Percentiles rank a stretch among this genome's conserved stretches.
Conservation (phyloP, 2,888 invertebrate species). For the Pocota personata region DNA sequence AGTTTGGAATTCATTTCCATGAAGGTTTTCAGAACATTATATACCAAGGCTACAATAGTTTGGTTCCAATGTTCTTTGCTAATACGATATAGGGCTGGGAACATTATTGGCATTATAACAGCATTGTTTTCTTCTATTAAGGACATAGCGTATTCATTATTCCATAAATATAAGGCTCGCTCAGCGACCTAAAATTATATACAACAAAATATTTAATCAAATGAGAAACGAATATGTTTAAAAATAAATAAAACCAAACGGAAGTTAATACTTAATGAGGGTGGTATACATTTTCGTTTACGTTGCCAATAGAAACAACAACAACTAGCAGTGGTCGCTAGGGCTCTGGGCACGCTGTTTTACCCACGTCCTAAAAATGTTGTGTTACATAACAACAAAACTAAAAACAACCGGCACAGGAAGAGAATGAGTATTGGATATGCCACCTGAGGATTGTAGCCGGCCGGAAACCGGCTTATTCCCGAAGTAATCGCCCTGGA, state of each 20-base stretch:
- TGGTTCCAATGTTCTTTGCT: constrained; percentile 98
- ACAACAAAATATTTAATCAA: neutral
- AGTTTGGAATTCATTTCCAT: constrained; percentile 99
- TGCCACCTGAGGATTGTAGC: too few species aligned
- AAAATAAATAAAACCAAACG: neutral
- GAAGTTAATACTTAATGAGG: too few species aligned
- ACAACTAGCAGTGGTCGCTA: too few species aligned
- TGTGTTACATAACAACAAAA: too few species aligned
- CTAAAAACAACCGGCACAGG: too few species aligned
- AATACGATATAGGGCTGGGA: constrained; percentile 95
- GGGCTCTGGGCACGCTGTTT: too few species aligned
- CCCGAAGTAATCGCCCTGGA: too few species aligned
- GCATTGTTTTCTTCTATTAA: constrained; percentile 96
- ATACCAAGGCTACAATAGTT: constrained; percentile 96
- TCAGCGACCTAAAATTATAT: constrained; percentile 90
- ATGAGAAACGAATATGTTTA: neutral
- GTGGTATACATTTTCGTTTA: too few species aligned
- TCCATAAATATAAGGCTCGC: constrained; percentile 97
- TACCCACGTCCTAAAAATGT: too few species aligned
- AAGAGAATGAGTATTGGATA: too few species aligned
- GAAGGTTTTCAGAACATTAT: constrained; percentile 97
- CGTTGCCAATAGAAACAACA: too few species aligned
- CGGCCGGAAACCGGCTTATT: too few species aligned
- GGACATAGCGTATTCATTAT: constrained; percentile 98
- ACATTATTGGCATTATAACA: constrained; percentile 97